These are phyloP conservation scores for Oscheius sp. DNA, from an alignment of 2,888 invertebrate species.

Conservation along the genomic window DNA sequence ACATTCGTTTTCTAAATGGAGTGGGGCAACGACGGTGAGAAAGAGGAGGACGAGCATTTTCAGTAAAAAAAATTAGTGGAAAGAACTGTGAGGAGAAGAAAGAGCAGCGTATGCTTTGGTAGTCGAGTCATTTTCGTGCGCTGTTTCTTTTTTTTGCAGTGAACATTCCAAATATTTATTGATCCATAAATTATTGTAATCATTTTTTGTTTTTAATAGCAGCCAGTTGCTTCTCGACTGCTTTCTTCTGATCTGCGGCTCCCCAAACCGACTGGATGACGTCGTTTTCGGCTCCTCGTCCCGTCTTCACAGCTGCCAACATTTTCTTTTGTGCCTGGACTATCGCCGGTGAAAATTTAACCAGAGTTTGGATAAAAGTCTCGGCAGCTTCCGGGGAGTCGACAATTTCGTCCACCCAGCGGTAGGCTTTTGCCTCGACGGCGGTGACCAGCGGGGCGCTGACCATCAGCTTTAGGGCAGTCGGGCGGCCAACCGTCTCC, in stretches of 20 bases:
- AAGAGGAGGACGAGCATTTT: background rate
- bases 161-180: background rate
- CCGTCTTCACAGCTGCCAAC: conserved; percentile 42
- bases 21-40: no score
- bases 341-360: conserved; percentile 37
- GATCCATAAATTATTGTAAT: background rate
- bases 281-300: conserved; percentile 33
- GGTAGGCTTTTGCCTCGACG: conserved; percentile 42
- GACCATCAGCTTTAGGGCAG: conserved; percentile 33
- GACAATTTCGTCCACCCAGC: conserved; percentile 50
- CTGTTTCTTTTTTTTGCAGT: no score
- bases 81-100: no score
- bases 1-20: no score
- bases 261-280: conserved; percentile 48
- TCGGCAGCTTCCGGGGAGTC: conserved; percentile 48
- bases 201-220: conserved; percentile 47
- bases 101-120: no score
- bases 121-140: no score
- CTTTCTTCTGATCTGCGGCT: conserved; percentile 45
- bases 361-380: conserved; percentile 40
- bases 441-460: conserved; percentile 22
- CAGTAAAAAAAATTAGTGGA: background rate
- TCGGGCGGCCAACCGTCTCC: conserved; percentile 31
- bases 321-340: conserved; percentile 50
- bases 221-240: conserved; percentile 46